Evolutionary conservation across 2,888 invertebrate species (phyloP).

Genomic region (Trichacis sp.): DNA sequence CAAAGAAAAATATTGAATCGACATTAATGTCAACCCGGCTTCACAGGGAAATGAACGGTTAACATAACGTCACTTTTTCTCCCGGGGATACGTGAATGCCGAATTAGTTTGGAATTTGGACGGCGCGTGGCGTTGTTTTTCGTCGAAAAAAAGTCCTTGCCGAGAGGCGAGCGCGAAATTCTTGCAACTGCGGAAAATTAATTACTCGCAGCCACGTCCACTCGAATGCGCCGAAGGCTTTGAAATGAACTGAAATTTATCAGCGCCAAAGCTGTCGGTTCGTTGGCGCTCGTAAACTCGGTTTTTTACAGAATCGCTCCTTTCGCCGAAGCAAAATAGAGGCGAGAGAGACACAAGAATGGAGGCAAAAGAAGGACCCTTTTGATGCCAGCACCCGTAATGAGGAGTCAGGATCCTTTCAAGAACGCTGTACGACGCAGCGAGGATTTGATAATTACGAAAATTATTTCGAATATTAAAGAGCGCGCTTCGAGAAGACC

Average conservation of each 20-base stretch:
- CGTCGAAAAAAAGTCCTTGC: too few species aligned
- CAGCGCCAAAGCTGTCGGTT: slow-evolving; percentile 34
- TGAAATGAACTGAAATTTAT: slow-evolving; percentile 25
- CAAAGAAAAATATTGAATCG: too few species aligned
- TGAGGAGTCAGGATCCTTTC: slow-evolving; percentile 66
- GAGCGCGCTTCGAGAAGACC: slow-evolving; percentile 46
- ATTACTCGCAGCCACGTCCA: slow-evolving; percentile 1
- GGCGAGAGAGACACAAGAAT: slow-evolving; percentile 35
- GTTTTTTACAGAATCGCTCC: slow-evolving; percentile 31
- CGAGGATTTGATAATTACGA: slow-evolving; percentile 67
- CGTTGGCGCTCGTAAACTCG: slow-evolving; percentile 34
- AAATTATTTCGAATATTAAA: slow-evolving; percentile 65
- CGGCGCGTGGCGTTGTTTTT: too few species aligned
- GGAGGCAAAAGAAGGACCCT: slow-evolving; percentile 39
- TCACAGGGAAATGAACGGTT: too few species aligned
- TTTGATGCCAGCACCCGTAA: slow-evolving; percentile 53
- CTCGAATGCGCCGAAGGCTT: slow-evolving; percentile 14
- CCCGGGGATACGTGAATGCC: too few species aligned
- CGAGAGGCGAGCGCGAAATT: not conserved
- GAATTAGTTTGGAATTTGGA: too few species aligned
- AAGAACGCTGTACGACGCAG: slow-evolving; percentile 55
- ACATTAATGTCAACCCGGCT: too few species aligned
- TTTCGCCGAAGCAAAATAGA: slow-evolving; percentile 35
- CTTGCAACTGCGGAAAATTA: slow-evolving; percentile 1
- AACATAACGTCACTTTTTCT: too few species aligned